phyloP scores from a whole-genome alignment of 2,113 vertebrate genomes.

The Lamprotornis superbus region DNA sequence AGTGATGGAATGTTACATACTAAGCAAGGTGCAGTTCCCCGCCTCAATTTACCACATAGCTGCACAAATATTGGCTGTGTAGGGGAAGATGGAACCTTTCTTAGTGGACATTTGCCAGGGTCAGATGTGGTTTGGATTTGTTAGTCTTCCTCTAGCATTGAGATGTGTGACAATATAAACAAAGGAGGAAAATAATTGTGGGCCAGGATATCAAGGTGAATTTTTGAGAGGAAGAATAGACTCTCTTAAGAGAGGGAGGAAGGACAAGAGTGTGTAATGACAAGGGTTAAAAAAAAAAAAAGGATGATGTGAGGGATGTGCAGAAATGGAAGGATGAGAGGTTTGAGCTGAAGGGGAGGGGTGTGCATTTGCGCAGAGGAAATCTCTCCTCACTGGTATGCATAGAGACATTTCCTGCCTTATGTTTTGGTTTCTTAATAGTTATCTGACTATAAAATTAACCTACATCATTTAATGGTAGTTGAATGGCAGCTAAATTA shows the following conservation, averaged over 20 bases:
- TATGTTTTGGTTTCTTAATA: constrained; percentile 56
- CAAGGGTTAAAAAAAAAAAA: constrained; percentile 4
- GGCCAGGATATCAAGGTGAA: not conserved
- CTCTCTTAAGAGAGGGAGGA: not conserved
- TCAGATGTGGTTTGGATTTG: not conserved
- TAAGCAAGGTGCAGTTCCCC: not conserved
- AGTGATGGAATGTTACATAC: not conserved
- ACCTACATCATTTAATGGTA: constrained; percentile 35
- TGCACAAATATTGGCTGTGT: not conserved
- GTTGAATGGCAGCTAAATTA: constrained; percentile 57
- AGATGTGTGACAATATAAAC: not conserved
- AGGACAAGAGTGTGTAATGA: not conserved
- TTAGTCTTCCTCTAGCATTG: not conserved
- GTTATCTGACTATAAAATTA: constrained; percentile 59
- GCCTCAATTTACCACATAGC: not conserved
- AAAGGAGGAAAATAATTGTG: not conserved
- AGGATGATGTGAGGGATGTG: not conserved
- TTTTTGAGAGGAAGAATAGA: not conserved
- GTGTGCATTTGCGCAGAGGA: not conserved
- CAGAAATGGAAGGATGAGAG: constrained; percentile 45
- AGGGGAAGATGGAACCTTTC: not conserved
- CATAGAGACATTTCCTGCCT: constrained; percentile 44
- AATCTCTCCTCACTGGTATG: not conserved
- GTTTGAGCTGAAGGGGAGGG: constrained; percentile 19
- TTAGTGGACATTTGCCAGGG: not conserved